A percentile compares a stretch with the other conserved stretches of the same genome.
Conservation (phyloP, 92 coral and sea anemone species). For the Micromussa lordhowensis region DNA sequence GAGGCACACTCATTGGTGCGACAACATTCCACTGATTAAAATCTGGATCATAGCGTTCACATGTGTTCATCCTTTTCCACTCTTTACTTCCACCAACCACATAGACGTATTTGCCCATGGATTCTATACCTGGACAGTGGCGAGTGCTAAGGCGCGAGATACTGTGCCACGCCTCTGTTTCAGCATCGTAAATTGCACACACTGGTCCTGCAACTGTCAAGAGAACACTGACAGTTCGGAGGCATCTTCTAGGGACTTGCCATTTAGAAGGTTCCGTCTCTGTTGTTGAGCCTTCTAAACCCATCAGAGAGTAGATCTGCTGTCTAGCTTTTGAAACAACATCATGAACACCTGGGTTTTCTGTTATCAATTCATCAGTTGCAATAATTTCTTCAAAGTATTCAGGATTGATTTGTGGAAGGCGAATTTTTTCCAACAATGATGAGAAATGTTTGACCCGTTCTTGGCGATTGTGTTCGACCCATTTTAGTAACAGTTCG, state of each 20-base stretch:
- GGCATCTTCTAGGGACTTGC: constrained; percentile 84
- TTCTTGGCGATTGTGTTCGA: constrained; percentile 63
- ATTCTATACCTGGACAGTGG: constrained; percentile 95
- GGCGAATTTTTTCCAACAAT: constrained; percentile 79
- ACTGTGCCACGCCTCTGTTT: constrained; percentile 80
- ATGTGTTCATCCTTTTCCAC: constrained; percentile 87
- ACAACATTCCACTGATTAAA: constrained; percentile 77
- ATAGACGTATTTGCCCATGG: constrained; percentile 78
- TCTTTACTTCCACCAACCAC: constrained; percentile 96
- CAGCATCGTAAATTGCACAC: constrained; percentile 76
- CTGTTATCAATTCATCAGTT: constrained; percentile 64
- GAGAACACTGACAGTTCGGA: constrained; percentile 80
- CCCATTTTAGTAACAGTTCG: constrained; percentile 85
- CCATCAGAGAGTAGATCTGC: constrained; percentile 33
- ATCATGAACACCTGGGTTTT: constrained; percentile 65
- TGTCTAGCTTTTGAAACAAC: constrained; percentile 74
- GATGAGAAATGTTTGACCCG: constrained; percentile 69
- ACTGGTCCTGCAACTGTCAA: constrained; percentile 89
- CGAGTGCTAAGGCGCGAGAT: constrained; percentile 79
- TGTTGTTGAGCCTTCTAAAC: constrained; percentile 30
- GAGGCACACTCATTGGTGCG: constrained; percentile 80
- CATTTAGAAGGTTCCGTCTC: constrained; percentile 59
- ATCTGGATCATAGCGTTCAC: constrained; percentile 89
- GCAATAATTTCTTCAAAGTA: constrained; percentile 75
- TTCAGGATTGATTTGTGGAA: constrained; percentile 79